Evolutionary conservation across 2,113 vertebrate species (phyloP).

Genomic region (Hemiscyllium ocellatum): DNA sequence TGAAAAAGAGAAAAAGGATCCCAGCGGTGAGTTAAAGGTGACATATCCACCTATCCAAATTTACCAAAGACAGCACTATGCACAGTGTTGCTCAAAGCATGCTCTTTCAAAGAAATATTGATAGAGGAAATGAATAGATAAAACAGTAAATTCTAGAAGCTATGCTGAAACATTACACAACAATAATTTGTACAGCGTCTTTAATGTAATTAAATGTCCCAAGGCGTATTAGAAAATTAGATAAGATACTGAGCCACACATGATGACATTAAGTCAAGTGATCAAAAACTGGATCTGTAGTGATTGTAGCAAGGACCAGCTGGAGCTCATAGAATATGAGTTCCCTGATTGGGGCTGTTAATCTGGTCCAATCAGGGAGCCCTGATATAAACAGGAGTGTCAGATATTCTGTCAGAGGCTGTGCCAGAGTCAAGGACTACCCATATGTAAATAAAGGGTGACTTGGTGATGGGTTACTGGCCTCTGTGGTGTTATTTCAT

Average conservation of each 20-base stretch:
- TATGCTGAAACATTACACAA: not conserved
- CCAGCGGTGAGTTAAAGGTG: slow-evolving; percentile 53
- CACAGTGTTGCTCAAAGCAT: not conserved
- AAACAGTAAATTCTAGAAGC: not conserved
- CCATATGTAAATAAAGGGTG: too few species aligned
- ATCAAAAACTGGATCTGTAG: not conserved
- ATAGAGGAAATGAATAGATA: too few species aligned
- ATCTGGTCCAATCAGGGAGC: too few species aligned
- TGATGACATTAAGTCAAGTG: not conserved
- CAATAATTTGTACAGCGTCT: not conserved
- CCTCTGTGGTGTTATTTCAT: too few species aligned
- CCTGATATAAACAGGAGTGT: too few species aligned
- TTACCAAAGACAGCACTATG: not conserved
- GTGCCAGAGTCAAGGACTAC: too few species aligned
- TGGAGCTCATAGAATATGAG: too few species aligned
- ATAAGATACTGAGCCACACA: not conserved
- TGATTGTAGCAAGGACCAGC: too few species aligned
- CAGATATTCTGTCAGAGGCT: too few species aligned
- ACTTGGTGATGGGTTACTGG: too few species aligned
- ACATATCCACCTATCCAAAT: not conserved
- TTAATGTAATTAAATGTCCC: not conserved
- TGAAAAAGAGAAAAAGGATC: slow-evolving; percentile 57
- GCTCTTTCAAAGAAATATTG: not conserved
- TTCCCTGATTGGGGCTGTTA: too few species aligned
- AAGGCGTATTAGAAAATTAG: not conserved